phyloP scores from a whole-genome alignment of 2,797 vertebrate genomes.

The Notolabrus celidotus region DNA sequence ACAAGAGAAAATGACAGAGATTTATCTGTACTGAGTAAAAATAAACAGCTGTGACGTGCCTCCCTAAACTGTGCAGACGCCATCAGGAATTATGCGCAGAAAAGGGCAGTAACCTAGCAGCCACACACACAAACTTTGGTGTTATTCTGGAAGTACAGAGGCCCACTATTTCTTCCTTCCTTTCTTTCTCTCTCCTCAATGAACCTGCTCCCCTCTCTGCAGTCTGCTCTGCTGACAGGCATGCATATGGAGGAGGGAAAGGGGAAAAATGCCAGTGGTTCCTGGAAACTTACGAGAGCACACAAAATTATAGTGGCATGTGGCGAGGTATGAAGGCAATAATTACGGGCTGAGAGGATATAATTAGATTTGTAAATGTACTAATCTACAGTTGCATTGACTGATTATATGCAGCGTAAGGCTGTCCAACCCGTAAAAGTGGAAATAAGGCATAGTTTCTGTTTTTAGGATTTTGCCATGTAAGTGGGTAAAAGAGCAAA shows the following conservation, averaged over 20 bases:
- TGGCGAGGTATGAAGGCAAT: slow-evolving; percentile 57
- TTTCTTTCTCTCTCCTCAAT: slow-evolving; percentile 24
- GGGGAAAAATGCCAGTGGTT: slow-evolving; percentile 56
- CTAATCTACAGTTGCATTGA: slow-evolving; percentile 50
- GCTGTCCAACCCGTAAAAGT: slow-evolving; percentile 16
- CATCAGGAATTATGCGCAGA: slow-evolving; percentile 44
- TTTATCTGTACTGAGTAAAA: slow-evolving; percentile 13
- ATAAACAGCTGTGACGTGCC: slow-evolving; percentile 10
- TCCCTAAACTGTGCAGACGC: slow-evolving; percentile 40
- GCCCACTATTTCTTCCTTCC: slow-evolving; percentile 14
- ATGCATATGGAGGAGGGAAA: slow-evolving; percentile 51
- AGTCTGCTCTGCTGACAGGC: slow-evolving; percentile 50
- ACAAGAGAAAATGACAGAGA: slow-evolving; percentile 19
- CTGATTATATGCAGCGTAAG: slow-evolving; percentile 25
- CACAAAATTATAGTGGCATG: slow-evolving; percentile 64
- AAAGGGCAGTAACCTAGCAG: slow-evolving; percentile 66
- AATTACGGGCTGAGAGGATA: slow-evolving; percentile 65
- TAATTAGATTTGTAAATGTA: slow-evolving; percentile 67
- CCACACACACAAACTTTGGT: slow-evolving; percentile 62
- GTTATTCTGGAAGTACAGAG: slow-evolving; percentile 36
- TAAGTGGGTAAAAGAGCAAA: background rate
- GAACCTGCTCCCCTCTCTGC: slow-evolving; percentile 49
- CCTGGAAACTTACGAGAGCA: slow-evolving; percentile 60
- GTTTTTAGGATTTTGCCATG: slow-evolving; percentile 15
- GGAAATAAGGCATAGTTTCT: slow-evolving; percentile 21